Evolutionary conservation across 2,888 invertebrate species (phyloP).

Genomic region (Adelphocoris suturalis): DNA sequence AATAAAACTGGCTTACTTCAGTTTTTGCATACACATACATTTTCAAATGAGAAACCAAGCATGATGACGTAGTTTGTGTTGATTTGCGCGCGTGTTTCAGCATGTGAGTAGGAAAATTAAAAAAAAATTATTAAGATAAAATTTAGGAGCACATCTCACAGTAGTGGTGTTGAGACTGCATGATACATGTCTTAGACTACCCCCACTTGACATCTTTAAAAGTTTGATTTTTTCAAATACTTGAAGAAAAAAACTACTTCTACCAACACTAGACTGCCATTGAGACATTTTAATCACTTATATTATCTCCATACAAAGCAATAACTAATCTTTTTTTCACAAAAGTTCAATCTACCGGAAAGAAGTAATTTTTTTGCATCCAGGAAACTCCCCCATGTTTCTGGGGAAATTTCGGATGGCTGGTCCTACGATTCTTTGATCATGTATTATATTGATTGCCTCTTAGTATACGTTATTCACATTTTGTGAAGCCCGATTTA

Average conservation of each 20-base stretch:
- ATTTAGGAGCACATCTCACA: slow-evolving; percentile 54
- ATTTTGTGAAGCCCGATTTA: slow-evolving; percentile 30
- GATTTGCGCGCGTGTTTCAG: slow-evolving; percentile 62
- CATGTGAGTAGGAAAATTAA: slow-evolving; percentile 36
- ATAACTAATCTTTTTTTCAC: background rate
- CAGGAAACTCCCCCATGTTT: background rate
- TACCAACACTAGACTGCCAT: background rate
- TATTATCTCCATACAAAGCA: background rate
- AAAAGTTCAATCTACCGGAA: background rate
- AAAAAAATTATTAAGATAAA: background rate
- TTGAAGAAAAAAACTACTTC: background rate
- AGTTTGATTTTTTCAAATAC: background rate
- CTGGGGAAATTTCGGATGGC: background rate
- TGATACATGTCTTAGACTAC: slow-evolving; percentile 55
- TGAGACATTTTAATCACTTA: background rate
- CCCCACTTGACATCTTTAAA: slow-evolving; percentile 52
- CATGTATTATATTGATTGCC: background rate
- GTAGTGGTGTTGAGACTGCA: slow-evolving; percentile 59
- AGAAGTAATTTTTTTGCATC: background rate
- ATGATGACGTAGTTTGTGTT: slow-evolving; percentile 53
- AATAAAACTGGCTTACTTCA: slow-evolving; percentile 22
- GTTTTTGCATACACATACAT: background rate
- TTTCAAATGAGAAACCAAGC: slow-evolving; percentile 37
- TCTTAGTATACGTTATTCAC: slow-evolving; percentile 7
- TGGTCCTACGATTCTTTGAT: background rate